Percentiles rank a stretch among this genome's conserved stretches.
Conservation (phyloP, 2,888 invertebrate genomes). For the Euclidia mi region DNA sequence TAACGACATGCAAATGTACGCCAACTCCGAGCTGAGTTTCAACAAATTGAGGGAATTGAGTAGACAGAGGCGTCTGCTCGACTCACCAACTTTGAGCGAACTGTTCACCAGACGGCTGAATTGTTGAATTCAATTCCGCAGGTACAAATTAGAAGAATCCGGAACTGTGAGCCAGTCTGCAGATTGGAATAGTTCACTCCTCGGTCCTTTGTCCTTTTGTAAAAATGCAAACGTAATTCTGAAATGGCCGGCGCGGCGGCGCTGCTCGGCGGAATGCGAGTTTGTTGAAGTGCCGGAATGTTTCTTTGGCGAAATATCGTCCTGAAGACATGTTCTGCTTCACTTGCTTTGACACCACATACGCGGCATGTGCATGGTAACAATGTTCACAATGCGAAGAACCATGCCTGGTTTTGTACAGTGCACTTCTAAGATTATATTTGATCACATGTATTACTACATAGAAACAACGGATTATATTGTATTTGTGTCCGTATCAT, state of each 20-base stretch:
- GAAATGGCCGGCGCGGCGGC: slow-evolving; percentile 13
- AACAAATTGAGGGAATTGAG: slow-evolving; percentile 45
- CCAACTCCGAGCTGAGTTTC: slow-evolving; percentile 29
- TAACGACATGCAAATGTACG: slow-evolving; percentile 52
- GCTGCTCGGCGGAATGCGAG: slow-evolving; percentile 20
- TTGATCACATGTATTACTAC: too few relatives aligned
- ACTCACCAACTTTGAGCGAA: slow-evolving; percentile 37
- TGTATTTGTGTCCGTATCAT: too few relatives aligned
- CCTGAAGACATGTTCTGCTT: slow-evolving; percentile 6
- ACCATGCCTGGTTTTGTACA: too few relatives aligned
- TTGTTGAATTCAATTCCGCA: slow-evolving; percentile 47
- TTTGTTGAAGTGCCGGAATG: slow-evolving; percentile 17
- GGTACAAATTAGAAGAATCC: slow-evolving; percentile 55
- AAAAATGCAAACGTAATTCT: slow-evolving; percentile 39
- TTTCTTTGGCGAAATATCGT: slow-evolving; percentile 19
- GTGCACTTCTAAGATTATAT: too few relatives aligned
- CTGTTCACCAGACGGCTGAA: slow-evolving; percentile 30
- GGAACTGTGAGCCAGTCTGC: slow-evolving; percentile 23
- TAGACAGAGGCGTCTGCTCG: slow-evolving; percentile 31
- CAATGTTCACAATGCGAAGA: too few relatives aligned
- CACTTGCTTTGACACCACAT: background rate
- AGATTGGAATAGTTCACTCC: slow-evolving; percentile 53
- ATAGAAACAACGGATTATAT: too few relatives aligned
- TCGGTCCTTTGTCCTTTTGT: slow-evolving; percentile 30
- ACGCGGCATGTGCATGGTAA: too few relatives aligned